Conservation (phyloP, 2,113 vertebrate species). For the Tor tambroides region DNA sequence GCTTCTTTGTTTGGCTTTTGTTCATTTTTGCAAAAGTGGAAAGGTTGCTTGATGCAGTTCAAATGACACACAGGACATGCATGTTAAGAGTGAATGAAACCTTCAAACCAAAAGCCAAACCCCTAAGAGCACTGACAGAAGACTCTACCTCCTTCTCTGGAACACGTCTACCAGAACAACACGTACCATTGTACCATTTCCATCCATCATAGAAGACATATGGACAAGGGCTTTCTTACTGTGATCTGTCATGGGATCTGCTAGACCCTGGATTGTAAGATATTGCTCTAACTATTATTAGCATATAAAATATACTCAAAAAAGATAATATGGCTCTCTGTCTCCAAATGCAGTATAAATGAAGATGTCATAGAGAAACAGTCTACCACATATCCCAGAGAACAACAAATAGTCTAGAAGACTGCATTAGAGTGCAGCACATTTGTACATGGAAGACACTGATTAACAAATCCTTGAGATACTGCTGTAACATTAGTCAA, state of each 20-base stretch:
- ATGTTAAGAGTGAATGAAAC: conserved; percentile 81
- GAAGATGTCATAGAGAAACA: neutral
- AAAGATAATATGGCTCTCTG: conserved; percentile 36
- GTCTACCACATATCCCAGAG: neutral
- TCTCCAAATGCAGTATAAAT: neutral
- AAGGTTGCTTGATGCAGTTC: conserved; percentile 82
- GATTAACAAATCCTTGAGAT: conserved; percentile 47
- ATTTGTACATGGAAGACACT: conserved; percentile 65
- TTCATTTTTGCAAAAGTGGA: conserved; percentile 66
- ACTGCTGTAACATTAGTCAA: neutral
- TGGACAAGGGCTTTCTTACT: conserved; percentile 81
- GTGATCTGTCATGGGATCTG: conserved; percentile 82
- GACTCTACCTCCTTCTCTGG: conserved; percentile 74
- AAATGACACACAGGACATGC: conserved; percentile 87
- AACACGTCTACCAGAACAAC: no score
- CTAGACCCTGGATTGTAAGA: conserved; percentile 65
- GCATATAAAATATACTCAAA: conserved; percentile 27
- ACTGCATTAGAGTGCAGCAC: neutral
- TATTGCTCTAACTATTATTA: conserved; percentile 30
- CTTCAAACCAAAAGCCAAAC: conserved; percentile 82
- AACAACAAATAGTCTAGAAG: neutral
- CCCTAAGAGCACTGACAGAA: conserved; percentile 85
- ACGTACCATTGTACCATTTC: conserved; percentile 79
- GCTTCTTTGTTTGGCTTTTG: conserved; percentile 77
- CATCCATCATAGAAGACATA: conserved; percentile 87